These are phyloP conservation scores for Drosophila robusta DNA, from an alignment of 2,888 invertebrate genomes.

Conservation along the genomic window DNA sequence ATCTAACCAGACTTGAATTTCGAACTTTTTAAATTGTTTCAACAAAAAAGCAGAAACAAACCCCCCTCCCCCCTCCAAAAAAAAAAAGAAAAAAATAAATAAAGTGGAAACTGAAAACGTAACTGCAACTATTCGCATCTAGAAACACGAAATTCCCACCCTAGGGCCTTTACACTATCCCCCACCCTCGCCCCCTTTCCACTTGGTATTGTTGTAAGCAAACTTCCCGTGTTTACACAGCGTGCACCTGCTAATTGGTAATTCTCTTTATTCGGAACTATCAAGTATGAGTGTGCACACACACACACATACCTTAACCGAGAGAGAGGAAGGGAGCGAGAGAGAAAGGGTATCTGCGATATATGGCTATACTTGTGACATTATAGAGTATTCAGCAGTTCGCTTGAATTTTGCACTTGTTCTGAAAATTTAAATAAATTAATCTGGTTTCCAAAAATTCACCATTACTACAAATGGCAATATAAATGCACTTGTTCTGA, in stretches of 20 bases:
- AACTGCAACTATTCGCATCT: constrained; percentile 11
- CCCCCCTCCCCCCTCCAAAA: neutral
- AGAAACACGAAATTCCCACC: constrained; percentile 11
- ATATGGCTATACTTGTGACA: neutral
- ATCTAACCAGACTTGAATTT: constrained; percentile 13
- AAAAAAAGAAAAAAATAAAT: constrained; percentile 22
- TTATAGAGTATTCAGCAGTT: neutral
- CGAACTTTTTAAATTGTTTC: constrained; percentile 36
- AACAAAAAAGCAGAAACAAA: constrained; percentile 25
- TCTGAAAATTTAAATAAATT: neutral
- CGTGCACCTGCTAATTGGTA: constrained; percentile 60
- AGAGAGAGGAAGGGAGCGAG: neutral
- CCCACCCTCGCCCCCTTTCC: neutral
- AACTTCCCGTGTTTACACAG: constrained; percentile 68
- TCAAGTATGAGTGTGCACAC: constrained; percentile 8
- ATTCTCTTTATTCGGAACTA: constrained; percentile 36
- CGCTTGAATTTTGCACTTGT: neutral
- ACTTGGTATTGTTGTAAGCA: constrained; percentile 14
- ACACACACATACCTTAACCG: neutral
- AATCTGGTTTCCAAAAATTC: no score
- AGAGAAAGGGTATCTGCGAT: neutral
- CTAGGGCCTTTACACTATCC: neutral
- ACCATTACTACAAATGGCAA: no score
- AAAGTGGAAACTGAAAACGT: constrained; percentile 31
- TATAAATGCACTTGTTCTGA: neutral